A percentile compares a stretch with the other conserved stretches of the same genome.
phyloP scores from a whole-genome alignment of 1,140 invertebrate genomes.

The Tribolium castaneum region DNA sequence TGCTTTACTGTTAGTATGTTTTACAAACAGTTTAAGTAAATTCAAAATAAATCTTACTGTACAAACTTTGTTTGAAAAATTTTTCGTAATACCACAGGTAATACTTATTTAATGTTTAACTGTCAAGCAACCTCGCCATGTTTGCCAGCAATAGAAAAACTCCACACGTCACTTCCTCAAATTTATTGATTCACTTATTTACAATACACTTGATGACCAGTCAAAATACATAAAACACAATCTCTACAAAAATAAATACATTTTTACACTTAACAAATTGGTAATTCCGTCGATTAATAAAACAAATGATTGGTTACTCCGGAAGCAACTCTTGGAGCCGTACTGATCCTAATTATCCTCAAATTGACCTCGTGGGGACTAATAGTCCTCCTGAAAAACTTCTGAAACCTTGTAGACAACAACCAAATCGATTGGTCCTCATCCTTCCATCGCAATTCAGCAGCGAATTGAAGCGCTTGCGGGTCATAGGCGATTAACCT shows the following conservation, averaged over 20 bases:
- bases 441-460: conserved; percentile 75
- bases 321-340: neutral
- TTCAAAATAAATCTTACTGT: too few relatives aligned
- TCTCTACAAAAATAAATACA: conserved; percentile 16
- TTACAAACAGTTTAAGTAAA: too few relatives aligned
- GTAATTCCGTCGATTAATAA: conserved; percentile 29
- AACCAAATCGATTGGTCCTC: conserved; percentile 77
- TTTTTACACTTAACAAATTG: conserved; percentile 1
- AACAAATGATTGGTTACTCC: conserved; percentile 48
- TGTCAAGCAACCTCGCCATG: too few relatives aligned
- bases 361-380: conserved; percentile 72
- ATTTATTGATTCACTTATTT: neutral
- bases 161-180: neutral
- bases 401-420: conserved; percentile 79
- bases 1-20: too few relatives aligned
- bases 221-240: neutral
- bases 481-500: conserved; percentile 77
- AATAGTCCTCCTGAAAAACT: conserved; percentile 76
- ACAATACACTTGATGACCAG: neutral
- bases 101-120: too few relatives aligned
- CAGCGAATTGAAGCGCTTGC: conserved; percentile 78
- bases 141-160: neutral
- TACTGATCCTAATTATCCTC: conserved; percentile 69
- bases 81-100: too few relatives aligned
- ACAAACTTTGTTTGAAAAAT: too few relatives aligned